A percentile compares a stretch with the other conserved stretches of the same genome.
phyloP scores from a whole-genome alignment of 2,888 invertebrate species.

The Agrochola litura region DNA sequence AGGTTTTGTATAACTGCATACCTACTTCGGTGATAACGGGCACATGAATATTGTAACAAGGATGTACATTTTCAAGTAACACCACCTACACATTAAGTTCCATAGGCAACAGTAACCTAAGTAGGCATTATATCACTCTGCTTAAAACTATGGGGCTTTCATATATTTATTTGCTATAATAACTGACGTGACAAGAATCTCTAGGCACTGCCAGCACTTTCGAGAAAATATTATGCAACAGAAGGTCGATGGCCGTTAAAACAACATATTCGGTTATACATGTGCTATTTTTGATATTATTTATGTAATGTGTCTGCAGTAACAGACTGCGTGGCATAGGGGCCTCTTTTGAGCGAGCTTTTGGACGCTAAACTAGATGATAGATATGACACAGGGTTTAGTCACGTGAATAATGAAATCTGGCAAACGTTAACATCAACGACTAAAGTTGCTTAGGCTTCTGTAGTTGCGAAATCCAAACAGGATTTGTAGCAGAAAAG shows the following conservation, averaged over 20 bases:
- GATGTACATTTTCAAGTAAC: constrained; percentile 9
- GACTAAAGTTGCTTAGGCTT: neutral
- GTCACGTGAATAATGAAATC: constrained; percentile 28
- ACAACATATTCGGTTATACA: constrained; percentile 49
- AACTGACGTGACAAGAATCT: constrained; percentile 55
- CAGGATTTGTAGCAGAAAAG: constrained; percentile 22
- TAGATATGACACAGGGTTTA: constrained; percentile 28
- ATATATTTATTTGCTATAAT: constrained; percentile 57
- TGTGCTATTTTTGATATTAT: constrained; percentile 52
- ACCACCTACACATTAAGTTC: constrained; percentile 10
- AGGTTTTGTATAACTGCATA: neutral
- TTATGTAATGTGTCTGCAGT: constrained; percentile 73
- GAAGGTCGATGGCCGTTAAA: constrained; percentile 52
- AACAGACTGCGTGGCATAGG: constrained; percentile 77
- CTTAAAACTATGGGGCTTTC: constrained; percentile 51
- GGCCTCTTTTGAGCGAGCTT: constrained; percentile 19
- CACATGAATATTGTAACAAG: neutral
- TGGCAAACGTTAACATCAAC: neutral
- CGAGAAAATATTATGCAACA: constrained; percentile 63
- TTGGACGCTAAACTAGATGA: constrained; percentile 2
- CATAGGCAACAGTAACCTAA: constrained; percentile 13
- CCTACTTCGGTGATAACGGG: neutral
- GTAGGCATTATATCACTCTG: constrained; percentile 46
- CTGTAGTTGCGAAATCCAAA: constrained; percentile 17
- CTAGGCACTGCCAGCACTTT: constrained; percentile 57